phyloP scores from a whole-genome alignment of 2,113 vertebrate genomes.

The Oceanites oceanicus region DNA sequence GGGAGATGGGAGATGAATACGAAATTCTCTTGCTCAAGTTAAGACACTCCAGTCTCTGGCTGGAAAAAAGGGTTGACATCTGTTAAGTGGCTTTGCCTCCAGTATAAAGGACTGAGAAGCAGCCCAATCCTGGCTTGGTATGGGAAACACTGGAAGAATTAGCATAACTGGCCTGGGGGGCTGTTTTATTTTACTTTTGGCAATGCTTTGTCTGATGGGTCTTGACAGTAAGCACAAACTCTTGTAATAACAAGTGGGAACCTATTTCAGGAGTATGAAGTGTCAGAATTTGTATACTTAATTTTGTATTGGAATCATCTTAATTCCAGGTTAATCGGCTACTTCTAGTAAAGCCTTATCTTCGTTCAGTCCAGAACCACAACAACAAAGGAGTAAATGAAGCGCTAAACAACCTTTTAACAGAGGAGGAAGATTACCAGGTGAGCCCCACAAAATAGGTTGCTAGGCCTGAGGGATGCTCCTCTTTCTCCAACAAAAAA shows the following conservation, averaged over 20 bases:
- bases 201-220: background rate
- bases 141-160: background rate
- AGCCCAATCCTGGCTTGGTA: background rate
- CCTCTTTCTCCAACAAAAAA: background rate
- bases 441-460: conserved; percentile 51
- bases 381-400: conserved; percentile 91
- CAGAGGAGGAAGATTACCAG: conserved; percentile 91
- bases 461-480: background rate
- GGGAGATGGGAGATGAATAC: background rate
- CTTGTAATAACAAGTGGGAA: background rate
- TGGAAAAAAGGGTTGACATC: background rate
- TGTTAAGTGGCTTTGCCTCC: background rate
- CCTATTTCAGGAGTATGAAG: background rate
- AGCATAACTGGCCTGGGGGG: background rate
- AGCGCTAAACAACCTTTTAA: conserved; percentile 88
- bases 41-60: background rate
- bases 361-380: conserved; percentile 89
- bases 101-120: background rate
- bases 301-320: background rate
- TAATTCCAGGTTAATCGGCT: conserved; percentile 81
- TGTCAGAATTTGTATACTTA: background rate
- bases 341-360: conserved; percentile 87
- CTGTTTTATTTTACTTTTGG: background rate
- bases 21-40: background rate
- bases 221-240: background rate